Percentiles rank a stretch among this genome's conserved stretches.
phyloP scores from a whole-genome alignment of 2,888 invertebrate species.

The Hirtodrosophila histrioides region DNA sequence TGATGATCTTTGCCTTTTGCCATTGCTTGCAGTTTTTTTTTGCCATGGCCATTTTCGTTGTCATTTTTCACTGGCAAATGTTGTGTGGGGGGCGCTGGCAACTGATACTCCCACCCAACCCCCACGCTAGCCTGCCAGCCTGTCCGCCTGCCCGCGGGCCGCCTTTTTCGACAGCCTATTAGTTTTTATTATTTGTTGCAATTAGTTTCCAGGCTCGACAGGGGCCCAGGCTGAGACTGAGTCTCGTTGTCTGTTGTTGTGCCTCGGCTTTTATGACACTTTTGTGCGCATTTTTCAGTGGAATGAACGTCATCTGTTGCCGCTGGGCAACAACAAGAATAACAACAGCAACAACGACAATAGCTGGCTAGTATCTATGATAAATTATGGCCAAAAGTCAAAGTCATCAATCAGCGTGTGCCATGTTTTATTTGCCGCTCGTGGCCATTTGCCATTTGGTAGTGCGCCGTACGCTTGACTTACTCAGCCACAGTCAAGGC shows the following conservation, averaged over 20 bases:
- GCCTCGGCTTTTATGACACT: conserved; percentile 70
- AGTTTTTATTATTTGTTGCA: conserved; percentile 81
- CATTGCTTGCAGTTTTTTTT: conserved; percentile 59
- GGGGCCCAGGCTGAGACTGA: conserved; percentile 4
- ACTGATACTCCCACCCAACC: not conserved
- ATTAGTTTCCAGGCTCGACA: conserved; percentile 69
- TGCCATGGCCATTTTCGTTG: conserved; percentile 56
- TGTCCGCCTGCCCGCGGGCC: conserved; percentile 28
- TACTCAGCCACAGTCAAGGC: not conserved
- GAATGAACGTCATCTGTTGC: conserved; percentile 79
- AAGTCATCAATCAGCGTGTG: conserved; percentile 74
- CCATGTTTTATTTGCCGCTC: conserved; percentile 76
- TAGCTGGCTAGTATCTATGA: conserved; percentile 68
- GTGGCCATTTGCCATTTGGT: conserved; percentile 64
- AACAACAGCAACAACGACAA: conserved; percentile 37
- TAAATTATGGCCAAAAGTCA: conserved; percentile 80
- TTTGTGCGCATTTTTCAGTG: conserved; percentile 73
- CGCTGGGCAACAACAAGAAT: conserved; percentile 48
- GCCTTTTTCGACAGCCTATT: conserved; percentile 78
- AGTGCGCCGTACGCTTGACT: conserved; percentile 17
- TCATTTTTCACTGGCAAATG: conserved; percentile 73
- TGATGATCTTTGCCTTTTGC: conserved; percentile 71
- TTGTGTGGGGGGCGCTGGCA: not conserved
- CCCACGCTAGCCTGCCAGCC: not conserved
- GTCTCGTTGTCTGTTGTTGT: conserved; percentile 17